Percentiles rank a stretch among this genome's conserved stretches.
Conservation (phyloP, 1,140 invertebrate species). For the Anastrepha obliqua region DNA sequence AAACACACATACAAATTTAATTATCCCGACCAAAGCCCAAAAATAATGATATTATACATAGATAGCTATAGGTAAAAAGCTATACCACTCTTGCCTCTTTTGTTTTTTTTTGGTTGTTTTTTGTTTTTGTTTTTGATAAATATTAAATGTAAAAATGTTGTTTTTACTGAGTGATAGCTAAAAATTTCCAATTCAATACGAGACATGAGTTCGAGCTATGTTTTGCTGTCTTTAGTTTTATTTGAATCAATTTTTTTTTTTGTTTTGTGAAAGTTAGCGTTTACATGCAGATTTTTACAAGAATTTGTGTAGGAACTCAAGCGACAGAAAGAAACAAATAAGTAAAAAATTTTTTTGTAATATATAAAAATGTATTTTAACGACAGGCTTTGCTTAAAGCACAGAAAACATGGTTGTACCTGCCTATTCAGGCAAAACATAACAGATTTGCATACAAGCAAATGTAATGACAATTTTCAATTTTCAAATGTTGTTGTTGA, state of each 20-base stretch:
- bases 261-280: not conserved
- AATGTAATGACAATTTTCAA: constrained; percentile 28
- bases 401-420: constrained; percentile 2
- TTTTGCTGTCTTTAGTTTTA: not conserved
- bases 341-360: not conserved
- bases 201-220: not conserved
- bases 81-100: no score
- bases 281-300: not conserved
- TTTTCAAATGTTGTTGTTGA: not conserved
- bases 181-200: not conserved
- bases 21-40: no score
- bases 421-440: not conserved
- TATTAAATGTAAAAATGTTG: not conserved
- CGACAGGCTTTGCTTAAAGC: constrained; percentile 13
- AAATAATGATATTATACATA: no score
- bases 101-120: no score
- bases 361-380: constrained; percentile 31
- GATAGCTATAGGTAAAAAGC: no score
- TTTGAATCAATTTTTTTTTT: not conserved
- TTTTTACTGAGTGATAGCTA: no score
- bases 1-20: no score
- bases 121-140: no score
- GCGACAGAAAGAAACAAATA: not conserved
- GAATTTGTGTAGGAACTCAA: not conserved
- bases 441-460: not conserved